Evolutionary conservation across 2,113 vertebrate genomes (phyloP), one percentile per base, ranked within the genome.

Genomic region (Galeopterus variegatus): DNA sequence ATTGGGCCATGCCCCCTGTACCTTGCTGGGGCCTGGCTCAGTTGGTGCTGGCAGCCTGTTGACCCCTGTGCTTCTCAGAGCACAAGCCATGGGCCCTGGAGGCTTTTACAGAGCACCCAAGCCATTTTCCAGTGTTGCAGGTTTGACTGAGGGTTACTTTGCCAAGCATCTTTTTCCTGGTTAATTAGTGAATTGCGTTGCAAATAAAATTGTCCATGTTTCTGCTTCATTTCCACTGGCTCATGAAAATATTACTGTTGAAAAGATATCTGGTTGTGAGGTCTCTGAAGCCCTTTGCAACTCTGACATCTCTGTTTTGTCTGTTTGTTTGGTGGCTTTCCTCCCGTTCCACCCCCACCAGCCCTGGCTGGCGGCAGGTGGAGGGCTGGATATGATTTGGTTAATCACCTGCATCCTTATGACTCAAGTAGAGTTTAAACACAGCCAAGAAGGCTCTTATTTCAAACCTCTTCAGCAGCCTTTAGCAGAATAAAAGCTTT

Each of bases 1-100:
- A 0, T 21, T 4, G n/a, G 33, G 8, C 1, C 0, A 1, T 1
- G 1, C 8, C 83, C 13, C 41, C 23, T 0, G 3, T 31, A 13
- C 24, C 41, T n/a, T 15, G 12, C 21, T 31, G 1, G 52, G 50
- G 52, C 24, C 2, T 0, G 19, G 8, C 2, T 12, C 6, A 15
- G 65, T 36, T 13, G 58, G 60, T 0, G 18, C 36, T 14, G 36
- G 50, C 12, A 33, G 26, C 11, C 0, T 0, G 26, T 14, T 45
- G 41, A 26, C 10, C 28, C 7, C 67, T 56, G 4, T 65, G 15
- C n/a, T 3, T 60, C 10, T 62, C 69, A 1, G 3, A 36, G 69
- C n/a, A 14, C 45, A 18, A 15, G 3, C 15, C 1, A 0, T 10
- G 45, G 14, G 19, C 62, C 56, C 26, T 3, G 6, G 41, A 23